Percentiles rank a stretch among this genome's conserved stretches.
phyloP scores from a whole-genome alignment of 2,113 vertebrate species.

The Corapipo altera region DNA sequence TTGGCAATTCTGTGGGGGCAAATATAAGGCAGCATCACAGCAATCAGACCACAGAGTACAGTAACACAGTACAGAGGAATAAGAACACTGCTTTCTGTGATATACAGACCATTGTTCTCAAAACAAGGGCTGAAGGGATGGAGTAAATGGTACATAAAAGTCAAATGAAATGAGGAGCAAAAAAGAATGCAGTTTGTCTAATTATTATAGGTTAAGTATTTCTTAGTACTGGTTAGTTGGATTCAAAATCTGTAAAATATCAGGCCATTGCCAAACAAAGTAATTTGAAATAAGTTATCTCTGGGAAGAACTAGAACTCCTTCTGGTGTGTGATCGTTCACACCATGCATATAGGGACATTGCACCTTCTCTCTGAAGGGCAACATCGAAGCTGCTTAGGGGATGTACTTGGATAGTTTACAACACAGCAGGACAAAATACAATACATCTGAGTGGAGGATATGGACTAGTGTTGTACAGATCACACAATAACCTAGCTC shows the following conservation, averaged over 20 bases:
- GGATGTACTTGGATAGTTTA: neutral
- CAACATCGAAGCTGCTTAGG: neutral
- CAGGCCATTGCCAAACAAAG: neutral
- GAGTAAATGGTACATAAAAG: neutral
- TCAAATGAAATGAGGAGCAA: neutral
- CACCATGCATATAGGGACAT: neutral
- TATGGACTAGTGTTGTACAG: neutral
- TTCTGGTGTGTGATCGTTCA: neutral
- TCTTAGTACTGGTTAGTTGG: neutral
- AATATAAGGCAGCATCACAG: neutral
- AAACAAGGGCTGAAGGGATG: neutral
- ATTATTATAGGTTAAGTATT: neutral
- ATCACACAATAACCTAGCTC: neutral
- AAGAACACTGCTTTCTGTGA: neutral
- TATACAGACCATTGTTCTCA: neutral
- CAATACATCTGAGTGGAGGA: neutral
- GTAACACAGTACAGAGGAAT: neutral
- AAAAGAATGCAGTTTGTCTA: neutral
- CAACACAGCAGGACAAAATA: neutral
- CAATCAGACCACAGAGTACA: neutral
- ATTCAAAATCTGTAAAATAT: neutral
- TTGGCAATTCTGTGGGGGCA: constrained; percentile 88
- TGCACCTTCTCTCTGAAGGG: neutral
- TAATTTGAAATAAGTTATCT: neutral
- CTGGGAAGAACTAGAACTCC: neutral